Conservation (phyloP, 2,113 vertebrate species). For the Sinocyclocheilus rhinocerous region DNA sequence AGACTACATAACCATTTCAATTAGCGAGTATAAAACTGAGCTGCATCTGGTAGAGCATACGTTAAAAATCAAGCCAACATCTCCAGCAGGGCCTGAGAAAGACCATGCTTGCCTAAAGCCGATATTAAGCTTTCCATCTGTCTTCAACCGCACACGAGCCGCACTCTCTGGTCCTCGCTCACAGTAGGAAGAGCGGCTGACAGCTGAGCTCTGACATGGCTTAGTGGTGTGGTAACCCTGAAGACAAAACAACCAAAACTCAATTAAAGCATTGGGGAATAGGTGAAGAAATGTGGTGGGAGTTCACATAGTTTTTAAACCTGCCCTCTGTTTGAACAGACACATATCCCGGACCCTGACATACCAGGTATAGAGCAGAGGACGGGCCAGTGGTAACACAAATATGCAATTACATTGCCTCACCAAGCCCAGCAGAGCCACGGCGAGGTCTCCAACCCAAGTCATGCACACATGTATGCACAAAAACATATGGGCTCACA, state of each 20-base stretch:
- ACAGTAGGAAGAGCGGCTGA: conserved; percentile 42
- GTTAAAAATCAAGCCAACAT: conserved; percentile 32
- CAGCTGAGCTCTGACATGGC: conserved; percentile 51
- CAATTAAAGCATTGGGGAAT: conserved; percentile 54
- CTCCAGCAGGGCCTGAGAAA: conserved; percentile 42
- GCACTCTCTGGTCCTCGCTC: conserved; percentile 22
- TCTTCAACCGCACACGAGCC: conserved; percentile 22
- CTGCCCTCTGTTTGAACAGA: conserved; percentile 17
- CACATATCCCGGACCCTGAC: conserved; percentile 1
- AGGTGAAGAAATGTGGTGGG: conserved; percentile 35
- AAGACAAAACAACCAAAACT: conserved; percentile 59
- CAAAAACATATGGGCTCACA: conserved; percentile 27
- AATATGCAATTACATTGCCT: conserved; percentile 43
- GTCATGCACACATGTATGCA: neutral
- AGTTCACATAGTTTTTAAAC: conserved; percentile 34
- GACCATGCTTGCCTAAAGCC: conserved; percentile 29
- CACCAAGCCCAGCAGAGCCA: conserved; percentile 22
- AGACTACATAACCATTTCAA: conserved; percentile 29
- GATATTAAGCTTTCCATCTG: conserved; percentile 41
- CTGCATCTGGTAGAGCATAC: neutral
- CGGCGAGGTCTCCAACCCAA: neutral
- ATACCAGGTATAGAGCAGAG: conserved; percentile 11
- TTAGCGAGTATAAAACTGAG: conserved; percentile 18
- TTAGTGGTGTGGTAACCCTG: conserved; percentile 38
- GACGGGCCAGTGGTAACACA: conserved; percentile 37